Evolutionary conservation across 2,113 vertebrate species (phyloP).

Genomic region (Conger conger): DNA sequence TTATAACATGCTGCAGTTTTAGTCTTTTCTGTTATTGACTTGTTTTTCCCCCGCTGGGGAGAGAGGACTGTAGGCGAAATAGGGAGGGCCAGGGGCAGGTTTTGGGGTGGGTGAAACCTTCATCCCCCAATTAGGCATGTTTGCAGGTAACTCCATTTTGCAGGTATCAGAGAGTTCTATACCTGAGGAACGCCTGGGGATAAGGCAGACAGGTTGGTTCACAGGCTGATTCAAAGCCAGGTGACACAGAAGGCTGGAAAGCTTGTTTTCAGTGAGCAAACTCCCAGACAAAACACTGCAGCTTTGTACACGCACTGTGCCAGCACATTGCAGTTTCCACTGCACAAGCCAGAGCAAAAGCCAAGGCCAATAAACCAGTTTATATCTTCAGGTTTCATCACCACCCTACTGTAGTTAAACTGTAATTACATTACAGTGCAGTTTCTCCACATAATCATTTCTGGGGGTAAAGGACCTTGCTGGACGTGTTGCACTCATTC

Average conservation of each 20-base stretch:
- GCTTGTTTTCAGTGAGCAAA: constrained; percentile 6
- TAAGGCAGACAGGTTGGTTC: background rate
- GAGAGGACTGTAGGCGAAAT: background rate
- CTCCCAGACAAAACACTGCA: background rate
- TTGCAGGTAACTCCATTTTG: background rate
- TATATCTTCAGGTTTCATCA: background rate
- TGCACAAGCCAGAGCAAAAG: background rate
- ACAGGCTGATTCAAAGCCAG: background rate
- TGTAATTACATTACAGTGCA: background rate
- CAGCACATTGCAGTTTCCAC: background rate
- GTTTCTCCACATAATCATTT: background rate
- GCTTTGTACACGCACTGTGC: background rate
- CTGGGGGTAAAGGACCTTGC: background rate
- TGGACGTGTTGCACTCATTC: background rate
- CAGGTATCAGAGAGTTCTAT: background rate
- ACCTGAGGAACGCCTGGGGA: constrained; percentile 8
- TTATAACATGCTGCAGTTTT: background rate
- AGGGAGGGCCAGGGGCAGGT: background rate
- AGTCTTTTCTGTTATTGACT: background rate
- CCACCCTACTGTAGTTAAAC: background rate
- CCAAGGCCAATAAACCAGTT: background rate
- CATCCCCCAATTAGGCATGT: background rate
- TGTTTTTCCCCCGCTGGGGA: background rate
- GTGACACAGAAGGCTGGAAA: background rate
- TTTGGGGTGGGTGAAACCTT: background rate